These are phyloP conservation scores for Pollenia angustigena DNA, from an alignment of 2,888 invertebrate species.

Conservation along the genomic window DNA sequence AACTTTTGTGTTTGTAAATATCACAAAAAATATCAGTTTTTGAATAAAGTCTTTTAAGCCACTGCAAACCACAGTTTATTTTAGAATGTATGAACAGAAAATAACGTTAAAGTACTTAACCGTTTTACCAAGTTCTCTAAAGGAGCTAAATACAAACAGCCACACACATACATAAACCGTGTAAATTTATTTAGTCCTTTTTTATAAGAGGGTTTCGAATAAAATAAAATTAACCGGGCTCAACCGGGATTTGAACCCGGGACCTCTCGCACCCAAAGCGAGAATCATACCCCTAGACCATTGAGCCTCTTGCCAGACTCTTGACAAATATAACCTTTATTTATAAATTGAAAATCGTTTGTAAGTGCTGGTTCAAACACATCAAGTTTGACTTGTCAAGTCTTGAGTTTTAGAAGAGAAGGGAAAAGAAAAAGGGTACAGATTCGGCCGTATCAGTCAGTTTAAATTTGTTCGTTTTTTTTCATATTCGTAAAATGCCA, in stretches of 20 bases:
- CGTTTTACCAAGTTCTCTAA: constrained; percentile 49
- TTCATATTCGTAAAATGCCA: no score
- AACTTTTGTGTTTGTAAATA: no score
- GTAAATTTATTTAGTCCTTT: neutral
- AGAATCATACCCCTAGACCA: constrained; percentile 89
- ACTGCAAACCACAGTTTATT: constrained; percentile 6
- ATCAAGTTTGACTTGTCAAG: no score
- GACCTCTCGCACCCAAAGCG: constrained; percentile 89
- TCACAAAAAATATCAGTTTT: neutral
- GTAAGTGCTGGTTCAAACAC: no score
- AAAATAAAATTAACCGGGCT: constrained; percentile 84
- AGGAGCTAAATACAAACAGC: constrained; percentile 47
- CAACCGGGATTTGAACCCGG: constrained; percentile 89
- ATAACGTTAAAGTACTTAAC: constrained; percentile 45
- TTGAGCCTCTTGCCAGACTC: constrained; percentile 84
- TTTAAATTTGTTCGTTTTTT: no score
- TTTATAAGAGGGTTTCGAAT: neutral
- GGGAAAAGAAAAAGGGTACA: no score
- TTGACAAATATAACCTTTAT: no score
- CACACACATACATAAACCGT: neutral
- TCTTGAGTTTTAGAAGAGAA: no score
- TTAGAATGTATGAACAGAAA: neutral
- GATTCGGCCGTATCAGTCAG: no score
- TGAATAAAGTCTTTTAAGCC: neutral
- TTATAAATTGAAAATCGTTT: no score